Percentiles rank a stretch among this genome's conserved stretches.
These are phyloP conservation scores for Cardinalis cardinalis DNA, from an alignment of 2,113 vertebrate genomes.

Conservation along the genomic window DNA sequence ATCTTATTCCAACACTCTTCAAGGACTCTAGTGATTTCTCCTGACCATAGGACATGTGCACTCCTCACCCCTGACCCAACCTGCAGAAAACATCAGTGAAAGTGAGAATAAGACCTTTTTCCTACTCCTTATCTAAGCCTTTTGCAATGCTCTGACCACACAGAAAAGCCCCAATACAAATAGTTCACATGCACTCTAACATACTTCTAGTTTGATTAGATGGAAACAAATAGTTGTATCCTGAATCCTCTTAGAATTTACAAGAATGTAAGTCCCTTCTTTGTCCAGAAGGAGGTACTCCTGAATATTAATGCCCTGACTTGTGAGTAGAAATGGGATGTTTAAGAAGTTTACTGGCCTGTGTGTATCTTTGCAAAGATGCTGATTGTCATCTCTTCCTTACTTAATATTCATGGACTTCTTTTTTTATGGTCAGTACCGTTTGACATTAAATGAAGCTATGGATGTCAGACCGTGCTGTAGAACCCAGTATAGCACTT, in stretches of 20 bases:
- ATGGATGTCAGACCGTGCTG: neutral
- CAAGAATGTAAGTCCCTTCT: neutral
- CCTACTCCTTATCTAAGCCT: neutral
- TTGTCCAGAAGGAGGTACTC: neutral
- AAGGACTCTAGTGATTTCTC: neutral
- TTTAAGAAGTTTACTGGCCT: neutral
- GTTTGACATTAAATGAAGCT: neutral
- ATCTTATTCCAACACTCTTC: neutral
- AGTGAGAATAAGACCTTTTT: neutral
- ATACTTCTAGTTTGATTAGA: neutral
- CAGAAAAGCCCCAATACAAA: neutral
- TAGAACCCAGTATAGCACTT: neutral
- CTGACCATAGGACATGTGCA: neutral
- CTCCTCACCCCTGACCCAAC: neutral
- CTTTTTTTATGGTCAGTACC: neutral
- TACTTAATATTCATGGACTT: neutral
- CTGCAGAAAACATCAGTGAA: neutral
- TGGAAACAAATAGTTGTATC: neutral
- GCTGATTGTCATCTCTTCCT: neutral
- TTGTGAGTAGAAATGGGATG: neutral
- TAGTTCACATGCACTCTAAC: neutral
- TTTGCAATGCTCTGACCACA: neutral
- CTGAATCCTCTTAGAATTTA: neutral
- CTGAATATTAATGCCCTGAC: neutral
- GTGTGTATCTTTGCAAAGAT: neutral